Percentiles rank a stretch among this genome's conserved stretches.
phyloP scores from a whole-genome alignment of 2,113 vertebrate species.

The Fulica atra region DNA sequence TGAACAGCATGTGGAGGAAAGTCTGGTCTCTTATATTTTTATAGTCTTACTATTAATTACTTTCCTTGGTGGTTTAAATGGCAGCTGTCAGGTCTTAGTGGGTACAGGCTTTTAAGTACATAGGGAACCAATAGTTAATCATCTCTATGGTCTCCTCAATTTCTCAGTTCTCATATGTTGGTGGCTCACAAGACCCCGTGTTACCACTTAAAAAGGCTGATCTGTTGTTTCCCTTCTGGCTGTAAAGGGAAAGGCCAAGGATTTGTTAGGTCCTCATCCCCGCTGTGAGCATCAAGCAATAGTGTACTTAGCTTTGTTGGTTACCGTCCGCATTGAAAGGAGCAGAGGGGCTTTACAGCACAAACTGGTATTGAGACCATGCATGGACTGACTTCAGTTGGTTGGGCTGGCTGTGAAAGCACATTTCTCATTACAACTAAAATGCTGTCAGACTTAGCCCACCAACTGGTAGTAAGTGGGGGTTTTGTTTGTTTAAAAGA shows the following conservation, averaged over 20 bases:
- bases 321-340: neutral
- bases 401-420: neutral
- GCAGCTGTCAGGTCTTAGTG: neutral
- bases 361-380: neutral
- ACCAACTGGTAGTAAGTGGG: neutral
- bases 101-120: neutral
- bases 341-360: neutral
- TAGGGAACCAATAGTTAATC: neutral
- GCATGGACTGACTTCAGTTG: neutral
- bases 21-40: neutral
- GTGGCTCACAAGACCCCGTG: neutral
- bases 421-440: neutral
- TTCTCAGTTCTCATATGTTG: neutral
- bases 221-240: neutral
- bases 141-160: neutral
- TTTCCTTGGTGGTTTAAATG: neutral
- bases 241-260: neutral
- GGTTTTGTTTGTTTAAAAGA: conserved; percentile 34
- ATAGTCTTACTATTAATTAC: neutral
- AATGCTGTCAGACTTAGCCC: neutral
- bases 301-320: neutral
- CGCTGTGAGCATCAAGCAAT: neutral
- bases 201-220: neutral
- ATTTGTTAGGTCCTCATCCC: neutral
- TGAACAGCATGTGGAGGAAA: neutral